phyloP scores from a whole-genome alignment of 2,888 invertebrate species.

The Eucera pruinosa region DNA sequence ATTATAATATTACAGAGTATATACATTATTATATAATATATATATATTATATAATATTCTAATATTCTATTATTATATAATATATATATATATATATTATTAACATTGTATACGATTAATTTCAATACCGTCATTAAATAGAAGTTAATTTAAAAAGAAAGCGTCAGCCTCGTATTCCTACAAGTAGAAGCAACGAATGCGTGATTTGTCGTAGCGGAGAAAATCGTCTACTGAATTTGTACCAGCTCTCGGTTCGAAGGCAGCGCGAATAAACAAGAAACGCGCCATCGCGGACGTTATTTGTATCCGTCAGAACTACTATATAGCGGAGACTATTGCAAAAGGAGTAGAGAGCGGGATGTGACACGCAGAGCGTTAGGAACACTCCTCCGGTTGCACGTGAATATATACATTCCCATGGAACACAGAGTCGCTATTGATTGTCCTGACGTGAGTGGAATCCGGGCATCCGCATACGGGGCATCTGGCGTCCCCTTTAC shows the following conservation, averaged over 20 bases:
- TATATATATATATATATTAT: too few relatives aligned
- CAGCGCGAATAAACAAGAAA: conserved; percentile 30
- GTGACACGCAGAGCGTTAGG: conserved; percentile 42
- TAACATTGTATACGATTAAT: too few relatives aligned
- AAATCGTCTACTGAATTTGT: conserved; percentile 13
- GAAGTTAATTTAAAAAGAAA: too few relatives aligned
- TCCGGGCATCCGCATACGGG: conserved; percentile 61
- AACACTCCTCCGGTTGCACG: conserved; percentile 52
- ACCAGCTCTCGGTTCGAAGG: background rate
- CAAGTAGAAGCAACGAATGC: too few relatives aligned
- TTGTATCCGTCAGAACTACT: conserved; percentile 41
- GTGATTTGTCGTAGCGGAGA: conserved; percentile 8
- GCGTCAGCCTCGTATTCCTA: too few relatives aligned
- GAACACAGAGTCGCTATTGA: conserved; percentile 75
- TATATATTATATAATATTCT: too few relatives aligned
- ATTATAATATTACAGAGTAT: too few relatives aligned
- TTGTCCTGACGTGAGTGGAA: conserved; percentile 76
- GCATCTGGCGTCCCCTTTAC: conserved; percentile 54
- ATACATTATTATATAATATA: too few relatives aligned
- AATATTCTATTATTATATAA: too few relatives aligned
- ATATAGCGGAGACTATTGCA: conserved; percentile 10
- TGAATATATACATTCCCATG: conserved; percentile 74
- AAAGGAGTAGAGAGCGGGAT: too few relatives aligned
- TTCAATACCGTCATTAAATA: too few relatives aligned
- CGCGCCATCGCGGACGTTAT: conserved; percentile 35